Evolutionary conservation across 2,113 vertebrate species (phyloP), one percentile per base, ranked within the genome.

Genomic region (Esox niger): DNA sequence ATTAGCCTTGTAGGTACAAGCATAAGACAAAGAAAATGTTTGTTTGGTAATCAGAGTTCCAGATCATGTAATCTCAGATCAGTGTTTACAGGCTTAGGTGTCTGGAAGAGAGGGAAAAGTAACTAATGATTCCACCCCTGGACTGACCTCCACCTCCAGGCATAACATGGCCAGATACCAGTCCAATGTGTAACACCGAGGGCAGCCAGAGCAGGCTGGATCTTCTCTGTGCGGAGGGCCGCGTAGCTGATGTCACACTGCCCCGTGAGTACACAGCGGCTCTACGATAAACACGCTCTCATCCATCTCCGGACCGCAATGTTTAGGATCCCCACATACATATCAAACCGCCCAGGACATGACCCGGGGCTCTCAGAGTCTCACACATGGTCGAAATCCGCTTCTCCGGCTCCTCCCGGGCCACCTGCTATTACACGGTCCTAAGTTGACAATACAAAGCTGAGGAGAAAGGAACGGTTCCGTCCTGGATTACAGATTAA

Each of bases 231-330:
- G 11, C 27, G 59, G 17, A 52, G 26, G n/a, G 66, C n/a, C n/a
- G n/a, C 11, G 17, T 10, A 15, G 38, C 64, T 74, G 32, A 79
- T 69, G 61, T 81, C 79, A 68, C 77, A 59, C 1, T 6, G 33
- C 64, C 25, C 20, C 38, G 76, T 69, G 75, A 82, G 79, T 84
- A 82, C 79, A 73, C 66, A 26, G 54, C 75, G 75, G 57, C 57
- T 74, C 68, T 62, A 21, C 32, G 69, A 64, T 64, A 79, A 82
- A 75, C 49, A 15, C 17, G 33, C 13, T 38, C 58, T 32, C 38
- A 55, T 32, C 31, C 25, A n/a, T 23, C 35, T 25, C 60, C 61
- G 59, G 23, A 52, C 3, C 17, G 43, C 6, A 60, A 54, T 30
- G 55, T 67, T 11, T 32, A 35, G 23, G 56, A n/a, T 27, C 54